These are phyloP conservation scores for Zaprionus capensis DNA, from an alignment of 1,140 invertebrate species.

Conservation along the genomic window DNA sequence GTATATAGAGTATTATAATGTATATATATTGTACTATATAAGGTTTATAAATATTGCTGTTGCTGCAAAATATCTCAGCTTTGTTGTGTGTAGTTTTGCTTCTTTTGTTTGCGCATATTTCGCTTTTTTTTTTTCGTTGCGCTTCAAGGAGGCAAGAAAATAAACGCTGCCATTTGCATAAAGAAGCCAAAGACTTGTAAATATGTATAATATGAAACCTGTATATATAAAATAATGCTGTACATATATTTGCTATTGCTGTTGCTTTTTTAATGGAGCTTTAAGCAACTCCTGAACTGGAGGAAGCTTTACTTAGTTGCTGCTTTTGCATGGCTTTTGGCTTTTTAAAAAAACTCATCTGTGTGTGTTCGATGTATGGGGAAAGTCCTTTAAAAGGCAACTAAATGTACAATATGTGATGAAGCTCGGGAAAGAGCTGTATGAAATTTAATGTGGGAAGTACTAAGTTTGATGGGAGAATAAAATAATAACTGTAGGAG, in stretches of 20 bases:
- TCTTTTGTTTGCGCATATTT: constrained; percentile 1
- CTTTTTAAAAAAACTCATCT: constrained; percentile 4
- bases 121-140: neutral
- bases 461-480: too few relatives aligned
- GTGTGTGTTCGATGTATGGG: neutral
- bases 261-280: constrained; percentile 1
- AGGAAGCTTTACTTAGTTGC: neutral
- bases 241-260: neutral
- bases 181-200: constrained; percentile 5
- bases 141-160: constrained; percentile 1
- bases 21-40: neutral
- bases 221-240: neutral
- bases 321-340: constrained; percentile 3
- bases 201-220: constrained; percentile 4
- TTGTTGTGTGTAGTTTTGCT: constrained; percentile 1
- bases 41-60: neutral
- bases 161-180: constrained; percentile 7
- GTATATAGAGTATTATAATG: neutral
- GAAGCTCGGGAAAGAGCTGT: too few relatives aligned
- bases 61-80: neutral
- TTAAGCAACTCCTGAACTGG: neutral
- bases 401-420: neutral
- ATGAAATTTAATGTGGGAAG: too few relatives aligned
- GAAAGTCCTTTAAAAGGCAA: neutral
- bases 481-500: too few relatives aligned